Base-by-base conservation (phyloP, 1,140 invertebrate species). In the Lepidurus apus region DNA sequence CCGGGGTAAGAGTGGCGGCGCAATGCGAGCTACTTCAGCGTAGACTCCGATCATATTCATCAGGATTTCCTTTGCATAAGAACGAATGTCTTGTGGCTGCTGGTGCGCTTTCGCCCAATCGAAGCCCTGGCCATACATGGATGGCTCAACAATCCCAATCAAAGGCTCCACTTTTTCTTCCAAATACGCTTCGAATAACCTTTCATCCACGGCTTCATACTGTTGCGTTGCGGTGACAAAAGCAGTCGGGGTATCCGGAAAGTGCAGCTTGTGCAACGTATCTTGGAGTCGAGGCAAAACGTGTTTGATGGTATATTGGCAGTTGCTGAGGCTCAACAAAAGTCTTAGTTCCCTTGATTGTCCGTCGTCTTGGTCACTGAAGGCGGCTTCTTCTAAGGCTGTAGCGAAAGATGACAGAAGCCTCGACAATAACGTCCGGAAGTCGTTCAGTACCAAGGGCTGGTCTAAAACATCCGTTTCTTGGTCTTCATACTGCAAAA, bases 101-200 rank as follows among this genome's bases (percentile, higher is more conserved):
- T 90, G 82, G 42, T 82, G 88, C 81, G 91, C 91, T 4, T 90
- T 91, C 80, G 93, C 91, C 91, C 95, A 96, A 81, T 93, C 92
- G 83, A 97, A 94, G 73, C 91, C 87, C 1, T 94, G 94, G 81
- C 94, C 86, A 85, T 97, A 97, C 95, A 98, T 98, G 73, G 93
- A 95, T 3, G 94, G 93, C 86, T 98, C 96, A 80, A 98, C 96
- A 17, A 93, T 94, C 24, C 95, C 95, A 34, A 97, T 93, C 0
- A 97, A 86, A 5, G 95, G 95, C 86, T 98, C 95, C 75, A 93
- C 92, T 84, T 97, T 97, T 81, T 93, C 91, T 85, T 98, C 96
- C 74, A 97, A 88, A 84, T 97, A 98, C 7, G 90, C 91, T 77
- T 80, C 73, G 42, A 80, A 73, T 26, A 78, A 43, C 44, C 77